Evolutionary conservation across 2,797 vertebrate species (phyloP).

Genomic region (Manis pentadactyla): DNA sequence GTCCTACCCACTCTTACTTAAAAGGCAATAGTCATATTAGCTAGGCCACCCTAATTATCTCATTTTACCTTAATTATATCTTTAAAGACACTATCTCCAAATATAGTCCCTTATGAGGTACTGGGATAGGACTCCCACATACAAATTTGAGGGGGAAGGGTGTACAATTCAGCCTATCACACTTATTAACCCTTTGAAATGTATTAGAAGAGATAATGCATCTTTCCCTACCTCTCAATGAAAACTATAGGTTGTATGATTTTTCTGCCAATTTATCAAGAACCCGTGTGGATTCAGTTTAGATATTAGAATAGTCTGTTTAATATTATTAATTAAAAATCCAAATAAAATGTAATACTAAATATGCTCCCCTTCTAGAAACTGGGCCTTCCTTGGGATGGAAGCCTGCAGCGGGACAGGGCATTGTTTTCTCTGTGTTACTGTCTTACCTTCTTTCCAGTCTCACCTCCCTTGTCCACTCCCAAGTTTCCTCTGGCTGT

Average conservation of each 20-base stretch:
- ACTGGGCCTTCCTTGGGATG: neutral
- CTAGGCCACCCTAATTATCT: neutral
- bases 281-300: neutral
- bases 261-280: neutral
- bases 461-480: neutral
- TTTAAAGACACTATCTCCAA: neutral
- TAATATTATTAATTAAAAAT: neutral
- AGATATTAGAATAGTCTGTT: neutral
- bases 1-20: neutral
- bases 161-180: neutral
- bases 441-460: neutral
- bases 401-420: neutral
- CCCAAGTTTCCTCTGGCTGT: neutral
- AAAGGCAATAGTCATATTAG: neutral
- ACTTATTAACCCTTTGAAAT: neutral
- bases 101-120: neutral
- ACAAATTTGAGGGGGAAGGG: fast-evolving
- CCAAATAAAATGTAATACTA: neutral
- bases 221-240: neutral
- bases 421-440: neutral
- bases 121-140: neutral
- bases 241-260: neutral
- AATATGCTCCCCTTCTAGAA: neutral
- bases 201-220: neutral
- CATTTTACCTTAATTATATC: neutral